Conservation (phyloP, 2,113 vertebrate genomes). For the Meriones unguiculatus region DNA sequence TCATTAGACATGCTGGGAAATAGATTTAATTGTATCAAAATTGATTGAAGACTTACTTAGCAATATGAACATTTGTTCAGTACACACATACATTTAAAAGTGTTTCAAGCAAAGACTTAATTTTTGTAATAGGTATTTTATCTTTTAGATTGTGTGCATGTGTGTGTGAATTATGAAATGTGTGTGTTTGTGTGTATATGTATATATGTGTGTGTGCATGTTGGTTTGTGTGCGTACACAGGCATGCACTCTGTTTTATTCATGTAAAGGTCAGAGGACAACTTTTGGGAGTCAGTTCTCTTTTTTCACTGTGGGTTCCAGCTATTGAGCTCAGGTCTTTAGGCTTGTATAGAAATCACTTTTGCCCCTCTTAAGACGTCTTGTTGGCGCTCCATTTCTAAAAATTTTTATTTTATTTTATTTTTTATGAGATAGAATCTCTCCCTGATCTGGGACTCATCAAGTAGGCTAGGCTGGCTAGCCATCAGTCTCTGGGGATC, state of each 20-base stretch:
- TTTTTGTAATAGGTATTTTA: background rate
- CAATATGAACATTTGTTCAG: background rate
- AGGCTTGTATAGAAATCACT: background rate
- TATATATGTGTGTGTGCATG: background rate
- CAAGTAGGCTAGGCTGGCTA: background rate
- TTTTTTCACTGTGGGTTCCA: background rate
- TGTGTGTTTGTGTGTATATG: background rate
- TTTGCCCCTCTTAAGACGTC: background rate
- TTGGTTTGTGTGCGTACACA: too few relatives aligned
- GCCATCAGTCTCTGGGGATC: background rate
- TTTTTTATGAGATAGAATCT: background rate
- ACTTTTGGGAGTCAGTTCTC: background rate
- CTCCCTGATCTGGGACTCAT: background rate
- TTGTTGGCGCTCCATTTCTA: background rate
- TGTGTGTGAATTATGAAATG: background rate
- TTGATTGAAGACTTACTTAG: background rate
- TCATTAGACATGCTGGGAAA: background rate
- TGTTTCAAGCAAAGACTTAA: background rate
- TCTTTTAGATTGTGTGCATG: background rate
- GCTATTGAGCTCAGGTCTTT: background rate
- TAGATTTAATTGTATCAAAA: background rate
- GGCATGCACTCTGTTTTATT: background rate
- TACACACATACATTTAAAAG: background rate
- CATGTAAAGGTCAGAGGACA: background rate
- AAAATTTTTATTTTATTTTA: background rate